phyloP scores from a whole-genome alignment of 2,797 vertebrate species.

The Luscinia luscinia region DNA sequence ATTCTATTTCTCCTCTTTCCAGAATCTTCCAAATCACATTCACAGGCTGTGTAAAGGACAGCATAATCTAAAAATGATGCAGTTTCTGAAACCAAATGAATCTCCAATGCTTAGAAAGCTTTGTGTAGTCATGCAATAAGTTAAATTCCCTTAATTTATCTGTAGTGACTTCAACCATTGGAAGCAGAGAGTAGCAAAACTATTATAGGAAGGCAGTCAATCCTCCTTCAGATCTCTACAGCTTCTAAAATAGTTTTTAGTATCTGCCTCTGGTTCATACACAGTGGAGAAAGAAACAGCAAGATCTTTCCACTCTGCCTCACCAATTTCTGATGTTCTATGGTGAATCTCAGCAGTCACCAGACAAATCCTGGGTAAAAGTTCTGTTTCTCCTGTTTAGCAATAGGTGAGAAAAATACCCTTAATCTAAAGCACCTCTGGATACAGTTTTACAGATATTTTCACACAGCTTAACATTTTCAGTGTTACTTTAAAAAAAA shows the following conservation, averaged over 20 bases:
- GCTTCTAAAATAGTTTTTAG: not conserved
- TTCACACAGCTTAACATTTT: not conserved
- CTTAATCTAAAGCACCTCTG: not conserved
- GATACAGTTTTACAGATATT: not conserved
- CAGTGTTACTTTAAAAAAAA: not conserved
- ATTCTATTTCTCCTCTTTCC: not conserved
- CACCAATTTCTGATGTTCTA: not conserved
- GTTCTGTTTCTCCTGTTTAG: not conserved
- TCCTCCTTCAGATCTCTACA: not conserved
- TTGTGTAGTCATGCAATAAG: not conserved
- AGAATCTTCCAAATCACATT: not conserved
- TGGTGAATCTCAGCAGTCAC: not conserved
- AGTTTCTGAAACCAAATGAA: not conserved
- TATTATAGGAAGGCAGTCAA: not conserved
- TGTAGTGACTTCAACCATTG: not conserved
- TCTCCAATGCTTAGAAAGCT: not conserved
- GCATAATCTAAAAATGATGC: not conserved
- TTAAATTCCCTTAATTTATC: not conserved
- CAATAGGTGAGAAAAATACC: fast-evolving
- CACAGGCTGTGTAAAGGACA: not conserved
- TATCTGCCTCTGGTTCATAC: not conserved
- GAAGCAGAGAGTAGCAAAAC: fast-evolving
- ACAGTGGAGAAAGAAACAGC: not conserved
- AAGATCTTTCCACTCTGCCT: not conserved
- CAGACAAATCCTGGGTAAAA: not conserved